A percentile compares a stretch with the other conserved stretches of the same genome.
Evolutionary conservation across 2,113 vertebrate species (phyloP).

Genomic region (Dicentrarchus labrax): DNA sequence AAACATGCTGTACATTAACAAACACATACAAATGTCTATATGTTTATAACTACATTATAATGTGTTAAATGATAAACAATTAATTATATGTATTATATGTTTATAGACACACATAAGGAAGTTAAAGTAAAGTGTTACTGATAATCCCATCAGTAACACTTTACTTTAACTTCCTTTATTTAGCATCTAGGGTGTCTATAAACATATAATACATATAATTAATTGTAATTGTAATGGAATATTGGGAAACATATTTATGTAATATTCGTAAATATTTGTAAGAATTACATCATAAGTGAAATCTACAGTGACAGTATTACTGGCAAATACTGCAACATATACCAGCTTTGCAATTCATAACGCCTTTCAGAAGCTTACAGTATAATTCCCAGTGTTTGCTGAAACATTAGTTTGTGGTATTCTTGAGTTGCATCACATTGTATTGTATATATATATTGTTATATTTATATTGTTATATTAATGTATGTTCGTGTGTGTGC

Average conservation of each 20-base stretch:
- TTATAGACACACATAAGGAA: not conserved
- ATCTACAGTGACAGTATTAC: not conserved
- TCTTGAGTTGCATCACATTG: not conserved
- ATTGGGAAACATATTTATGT: not conserved
- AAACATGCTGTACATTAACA: not conserved
- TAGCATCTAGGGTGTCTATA: too few species aligned
- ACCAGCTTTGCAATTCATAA: not conserved
- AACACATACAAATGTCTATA: not conserved
- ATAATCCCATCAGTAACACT: not conserved
- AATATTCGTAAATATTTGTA: not conserved
- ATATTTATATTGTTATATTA: not conserved
- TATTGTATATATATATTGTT: not conserved
- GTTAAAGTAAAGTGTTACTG: not conserved
- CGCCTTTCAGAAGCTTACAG: not conserved
- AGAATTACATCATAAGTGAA: not conserved
- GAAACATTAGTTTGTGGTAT: not conserved
- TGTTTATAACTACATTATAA: not conserved
- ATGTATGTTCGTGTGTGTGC: not conserved
- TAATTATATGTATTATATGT: constrained; percentile 1
- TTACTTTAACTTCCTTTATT: not conserved
- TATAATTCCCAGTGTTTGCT: not conserved
- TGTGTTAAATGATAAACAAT: not conserved
- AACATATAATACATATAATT: not conserved
- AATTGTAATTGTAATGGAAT: not conserved
- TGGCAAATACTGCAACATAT: not conserved